A percentile compares a stretch with the other conserved stretches of the same genome.
Evolutionary conservation across 2,888 invertebrate genomes (phyloP).

Genomic region (Chaitophorus viminalis): DNA sequence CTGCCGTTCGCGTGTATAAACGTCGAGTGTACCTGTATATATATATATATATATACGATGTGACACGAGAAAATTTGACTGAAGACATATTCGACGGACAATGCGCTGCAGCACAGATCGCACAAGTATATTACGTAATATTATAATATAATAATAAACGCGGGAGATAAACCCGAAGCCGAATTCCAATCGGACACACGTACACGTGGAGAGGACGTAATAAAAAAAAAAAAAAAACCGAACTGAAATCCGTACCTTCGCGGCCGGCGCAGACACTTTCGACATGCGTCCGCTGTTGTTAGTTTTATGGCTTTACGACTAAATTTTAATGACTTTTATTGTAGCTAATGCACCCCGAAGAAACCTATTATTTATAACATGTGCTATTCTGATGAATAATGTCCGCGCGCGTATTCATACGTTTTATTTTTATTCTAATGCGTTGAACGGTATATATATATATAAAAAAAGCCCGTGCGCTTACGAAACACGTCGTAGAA

Average conservation of each 20-base stretch:
- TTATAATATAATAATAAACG: background rate
- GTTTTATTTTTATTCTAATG: conserved; percentile 45
- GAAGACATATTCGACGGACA: background rate
- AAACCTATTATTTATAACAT: conserved; percentile 37
- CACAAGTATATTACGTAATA: background rate
- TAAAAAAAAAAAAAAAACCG: no score
- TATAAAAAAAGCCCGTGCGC: background rate
- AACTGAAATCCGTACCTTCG: conserved; percentile 9
- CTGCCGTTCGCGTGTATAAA: background rate
- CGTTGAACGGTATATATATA: conserved; percentile 4
- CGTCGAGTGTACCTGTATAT: no score
- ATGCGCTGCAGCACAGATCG: background rate
- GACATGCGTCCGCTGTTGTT: conserved; percentile 25
- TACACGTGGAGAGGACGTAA: background rate
- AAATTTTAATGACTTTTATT: conserved; percentile 57
- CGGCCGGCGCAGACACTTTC: conserved; percentile 15
- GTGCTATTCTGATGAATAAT: conserved; percentile 48
- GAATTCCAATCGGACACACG: background rate
- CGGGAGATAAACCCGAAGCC: conserved; percentile 8
- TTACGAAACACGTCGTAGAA: conserved; percentile 35
- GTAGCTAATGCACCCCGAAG: conserved; percentile 33
- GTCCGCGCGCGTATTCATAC: background rate
- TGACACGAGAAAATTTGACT: background rate
- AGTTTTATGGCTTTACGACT: conserved; percentile 52
- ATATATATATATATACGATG: no score